Base-by-base conservation (phyloP, 2,888 invertebrate genomes). In the Metallyticus violacea region DNA sequence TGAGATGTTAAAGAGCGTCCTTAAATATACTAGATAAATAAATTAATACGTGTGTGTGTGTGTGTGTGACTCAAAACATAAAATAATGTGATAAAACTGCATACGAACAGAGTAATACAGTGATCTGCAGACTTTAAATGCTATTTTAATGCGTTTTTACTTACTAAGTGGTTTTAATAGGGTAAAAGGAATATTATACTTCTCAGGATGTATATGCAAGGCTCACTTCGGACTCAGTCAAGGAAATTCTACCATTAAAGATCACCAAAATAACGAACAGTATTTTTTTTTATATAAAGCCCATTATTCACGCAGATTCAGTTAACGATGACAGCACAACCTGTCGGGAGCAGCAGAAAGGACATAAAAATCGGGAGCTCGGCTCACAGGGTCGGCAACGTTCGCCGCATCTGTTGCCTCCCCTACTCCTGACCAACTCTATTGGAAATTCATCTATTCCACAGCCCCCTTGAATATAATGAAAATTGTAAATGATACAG, bases 401-500 rank as follows among this genome's bases (percentile, higher is more conserved):
- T 62, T 62, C 40, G 22, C 40, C 40, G 40, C 40, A 62, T 62
- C 40, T 62, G 40, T 62, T 62, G 40, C 40, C 40, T 62, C 40
- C 40, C 40, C 40, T 62, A 4, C 40, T 15, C 40, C 15, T 62
- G 40, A 62, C 40, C 40, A 62, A 62, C 40, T 62, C 40, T 62
- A 62, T 62, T 62, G 40, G 40, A 62, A 62, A 62, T 62, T 62
- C 40, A 62, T 62, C 40, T 22, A 62, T 62, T 62, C 79, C 79
- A 79, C 79, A n/a, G 79, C 22, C 26, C 76, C 27, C 40, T 62
- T 62, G 15, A 62, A 62, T 62, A 83, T 83, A 83, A 76, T 83
- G 83, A 26, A 83, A 83, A 40, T 40, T 30, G 82, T 82, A 82
- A 82, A 82, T 62, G 82, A 82, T 82, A 82, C 26, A n/a, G 62